Conservation (phyloP, 2,888 invertebrate species). For the Epicampocera succincta region DNA sequence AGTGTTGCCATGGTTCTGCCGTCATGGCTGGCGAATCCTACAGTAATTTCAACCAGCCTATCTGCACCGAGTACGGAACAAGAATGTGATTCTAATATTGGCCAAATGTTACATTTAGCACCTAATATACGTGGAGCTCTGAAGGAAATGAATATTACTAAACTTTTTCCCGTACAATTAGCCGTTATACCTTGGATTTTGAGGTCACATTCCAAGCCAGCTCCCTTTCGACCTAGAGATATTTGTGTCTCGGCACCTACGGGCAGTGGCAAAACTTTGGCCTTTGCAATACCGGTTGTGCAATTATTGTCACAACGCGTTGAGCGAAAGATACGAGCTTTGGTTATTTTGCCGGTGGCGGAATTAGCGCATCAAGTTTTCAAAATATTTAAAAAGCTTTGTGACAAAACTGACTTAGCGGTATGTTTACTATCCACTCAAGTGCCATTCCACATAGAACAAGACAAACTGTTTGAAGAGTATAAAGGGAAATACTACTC, state of each 20-base stretch:
- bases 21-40: conserved; percentile 92
- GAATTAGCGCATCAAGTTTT: conserved; percentile 95
- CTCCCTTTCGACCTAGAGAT: conserved; percentile 90
- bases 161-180: conserved; percentile 93
- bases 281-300: conserved; percentile 95
- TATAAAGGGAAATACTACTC: conserved; percentile 80
- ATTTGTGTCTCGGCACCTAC: conserved; percentile 98
- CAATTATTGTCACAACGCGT: conserved; percentile 85
- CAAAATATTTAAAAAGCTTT: conserved; percentile 89
- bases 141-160: conserved; percentile 86
- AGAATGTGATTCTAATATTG: conserved; percentile 74
- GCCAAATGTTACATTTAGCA: conserved; percentile 83
- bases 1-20: conserved; percentile 90
- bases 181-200: conserved; percentile 90
- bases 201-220: conserved; percentile 84
- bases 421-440: conserved; percentile 88
- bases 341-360: conserved; percentile 96
- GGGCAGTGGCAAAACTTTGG: conserved; percentile 97
- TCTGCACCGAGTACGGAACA: conserved; percentile 83
- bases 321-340: conserved; percentile 87
- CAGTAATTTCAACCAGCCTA: conserved; percentile 85
- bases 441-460: conserved; percentile 86
- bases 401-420: conserved; percentile 86
- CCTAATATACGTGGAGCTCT: conserved; percentile 85
- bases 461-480: conserved; percentile 84